Conservation (phyloP, 2,888 invertebrate species). For the Napeogenes sylphis region DNA sequence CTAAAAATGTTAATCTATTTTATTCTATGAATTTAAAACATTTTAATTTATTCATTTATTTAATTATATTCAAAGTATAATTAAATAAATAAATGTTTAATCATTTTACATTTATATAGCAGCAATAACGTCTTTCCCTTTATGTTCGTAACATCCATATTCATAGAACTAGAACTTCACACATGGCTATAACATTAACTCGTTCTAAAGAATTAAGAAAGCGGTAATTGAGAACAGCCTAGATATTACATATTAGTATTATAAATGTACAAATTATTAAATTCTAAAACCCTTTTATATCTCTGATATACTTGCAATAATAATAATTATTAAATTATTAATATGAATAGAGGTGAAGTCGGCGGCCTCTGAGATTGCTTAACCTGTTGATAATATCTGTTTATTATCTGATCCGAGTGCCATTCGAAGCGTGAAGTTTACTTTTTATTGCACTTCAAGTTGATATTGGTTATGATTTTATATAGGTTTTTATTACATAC, state of each 20-base stretch:
- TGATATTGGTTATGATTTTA: slow-evolving; percentile 12
- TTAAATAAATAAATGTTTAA: background rate
- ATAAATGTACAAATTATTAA: background rate
- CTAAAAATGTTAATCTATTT: no score
- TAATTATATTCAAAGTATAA: no score
- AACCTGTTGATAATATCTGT: slow-evolving; percentile 41
- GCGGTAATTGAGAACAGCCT: no score
- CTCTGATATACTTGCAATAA: background rate
- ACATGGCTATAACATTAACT: no score
- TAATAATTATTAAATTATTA: background rate
- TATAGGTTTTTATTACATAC: slow-evolving; percentile 14
- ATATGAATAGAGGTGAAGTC: slow-evolving; percentile 17
- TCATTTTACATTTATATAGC: background rate
- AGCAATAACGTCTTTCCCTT: slow-evolving; percentile 2
- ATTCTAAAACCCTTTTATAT: background rate
- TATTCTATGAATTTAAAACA: no score
- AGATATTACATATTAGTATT: background rate
- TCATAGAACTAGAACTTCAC: background rate
- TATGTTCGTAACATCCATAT: background rate
- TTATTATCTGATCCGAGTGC: slow-evolving; percentile 40
- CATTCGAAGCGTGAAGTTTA: slow-evolving; percentile 42
- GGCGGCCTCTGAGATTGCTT: slow-evolving; percentile 22
- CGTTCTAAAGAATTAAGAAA: background rate
- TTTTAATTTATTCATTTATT: no score
- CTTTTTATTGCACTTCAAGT: slow-evolving; percentile 30